Conservation (phyloP, 2,888 invertebrate genomes). For the Neoitamus cyanurus region DNA sequence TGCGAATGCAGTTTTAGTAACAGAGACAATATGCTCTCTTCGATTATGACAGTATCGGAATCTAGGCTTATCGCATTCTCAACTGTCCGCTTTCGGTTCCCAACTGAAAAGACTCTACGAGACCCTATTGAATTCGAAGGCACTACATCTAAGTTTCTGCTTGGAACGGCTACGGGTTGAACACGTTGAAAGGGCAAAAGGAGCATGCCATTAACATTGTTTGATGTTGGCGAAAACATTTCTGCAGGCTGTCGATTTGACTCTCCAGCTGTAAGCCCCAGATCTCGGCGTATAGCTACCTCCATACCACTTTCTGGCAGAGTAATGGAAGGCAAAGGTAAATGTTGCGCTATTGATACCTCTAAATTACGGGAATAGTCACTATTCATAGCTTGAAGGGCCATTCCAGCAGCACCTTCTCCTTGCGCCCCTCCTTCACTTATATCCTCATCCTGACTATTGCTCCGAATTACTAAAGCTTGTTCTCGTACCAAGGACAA, state of each 20-base stretch:
- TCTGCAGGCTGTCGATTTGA: slow-evolving; percentile 57
- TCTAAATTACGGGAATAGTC: slow-evolving; percentile 44
- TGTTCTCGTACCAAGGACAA: slow-evolving; percentile 66
- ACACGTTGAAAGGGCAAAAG: slow-evolving; percentile 66
- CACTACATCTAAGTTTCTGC: slow-evolving; percentile 66
- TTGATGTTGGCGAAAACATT: slow-evolving; percentile 64
- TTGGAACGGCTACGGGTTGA: slow-evolving; percentile 65
- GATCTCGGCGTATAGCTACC: slow-evolving; percentile 64
- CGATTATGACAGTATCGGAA: slow-evolving; percentile 73
- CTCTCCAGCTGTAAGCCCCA: slow-evolving; percentile 56
- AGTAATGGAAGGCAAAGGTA: slow-evolving; percentile 62
- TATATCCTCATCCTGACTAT: slow-evolving; percentile 59
- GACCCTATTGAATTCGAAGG: slow-evolving; percentile 63
- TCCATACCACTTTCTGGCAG: slow-evolving; percentile 65
- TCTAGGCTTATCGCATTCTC: slow-evolving; percentile 65
- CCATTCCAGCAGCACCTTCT: slow-evolving; percentile 56
- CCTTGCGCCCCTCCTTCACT: slow-evolving; percentile 58
- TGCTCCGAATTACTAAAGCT: slow-evolving; percentile 61
- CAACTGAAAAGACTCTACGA: slow-evolving; percentile 56
- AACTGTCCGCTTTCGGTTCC: slow-evolving; percentile 62
- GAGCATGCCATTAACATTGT: slow-evolving; percentile 61
- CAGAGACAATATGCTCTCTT: slow-evolving; percentile 90
- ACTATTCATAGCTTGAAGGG: slow-evolving; percentile 56
- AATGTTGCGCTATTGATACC: slow-evolving; percentile 55
- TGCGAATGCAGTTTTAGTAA: slow-evolving; percentile 91